phyloP scores from a whole-genome alignment of 2,888 invertebrate species.

The Drosophila kambysellisi region DNA sequence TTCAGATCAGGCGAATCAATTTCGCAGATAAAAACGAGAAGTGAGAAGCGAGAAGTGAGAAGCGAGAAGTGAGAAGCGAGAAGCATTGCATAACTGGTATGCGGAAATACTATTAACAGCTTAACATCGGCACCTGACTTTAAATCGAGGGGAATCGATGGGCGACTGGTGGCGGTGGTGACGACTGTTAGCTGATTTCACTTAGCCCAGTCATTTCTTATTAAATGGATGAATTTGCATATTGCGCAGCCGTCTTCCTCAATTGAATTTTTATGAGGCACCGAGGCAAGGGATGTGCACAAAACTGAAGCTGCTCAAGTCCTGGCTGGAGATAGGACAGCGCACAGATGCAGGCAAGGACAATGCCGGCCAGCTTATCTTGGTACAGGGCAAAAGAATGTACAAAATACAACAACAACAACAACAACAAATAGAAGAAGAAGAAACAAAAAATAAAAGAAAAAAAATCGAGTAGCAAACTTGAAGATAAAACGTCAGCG shows the following conservation, averaged over 20 bases:
- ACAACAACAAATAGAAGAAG: not conserved
- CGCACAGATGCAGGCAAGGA: conserved; percentile 14
- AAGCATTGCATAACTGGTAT: conserved; percentile 10
- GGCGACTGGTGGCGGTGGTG: not conserved
- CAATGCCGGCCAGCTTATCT: conserved; percentile 47
- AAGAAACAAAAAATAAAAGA: not conserved
- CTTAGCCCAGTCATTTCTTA: conserved; percentile 35
- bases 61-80: too few relatives aligned
- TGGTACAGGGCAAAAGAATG: conserved; percentile 18
- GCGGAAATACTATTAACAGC: conserved; percentile 21
- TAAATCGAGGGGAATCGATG: not conserved
- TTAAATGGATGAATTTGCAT: conserved; percentile 56
- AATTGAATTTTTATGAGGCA: conserved; percentile 66
- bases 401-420: conserved; percentile 22
- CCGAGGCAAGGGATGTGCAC: conserved; percentile 9
- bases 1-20: not conserved
- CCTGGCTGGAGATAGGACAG: not conserved
- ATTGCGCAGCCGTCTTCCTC: conserved; percentile 25
- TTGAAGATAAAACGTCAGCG: conserved; percentile 60
- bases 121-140: conserved; percentile 28
- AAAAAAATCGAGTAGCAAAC: conserved; percentile 8
- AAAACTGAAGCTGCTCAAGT: not conserved
- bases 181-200: conserved; percentile 42
- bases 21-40: not conserved
- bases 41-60: too few relatives aligned